phyloP scores from a whole-genome alignment of 2,113 vertebrate genomes.

The Gymnarchus niloticus region DNA sequence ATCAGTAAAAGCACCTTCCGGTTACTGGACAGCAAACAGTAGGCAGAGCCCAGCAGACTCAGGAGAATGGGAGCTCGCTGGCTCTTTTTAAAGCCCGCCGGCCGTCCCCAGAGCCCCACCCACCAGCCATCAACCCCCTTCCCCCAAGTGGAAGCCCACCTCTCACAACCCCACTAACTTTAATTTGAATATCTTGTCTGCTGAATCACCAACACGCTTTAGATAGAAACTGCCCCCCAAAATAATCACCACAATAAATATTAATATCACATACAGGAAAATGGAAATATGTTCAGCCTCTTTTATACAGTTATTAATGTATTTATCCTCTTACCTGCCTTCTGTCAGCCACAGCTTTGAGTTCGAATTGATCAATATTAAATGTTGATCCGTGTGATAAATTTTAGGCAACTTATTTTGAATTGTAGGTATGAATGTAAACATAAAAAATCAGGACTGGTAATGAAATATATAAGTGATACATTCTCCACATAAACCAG shows the following conservation, averaged over 20 bases:
- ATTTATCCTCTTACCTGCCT: neutral
- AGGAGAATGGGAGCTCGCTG: slow-evolving; percentile 31
- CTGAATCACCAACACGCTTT: neutral
- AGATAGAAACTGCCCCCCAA: neutral
- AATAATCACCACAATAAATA: neutral
- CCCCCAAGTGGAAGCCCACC: slow-evolving; percentile 11
- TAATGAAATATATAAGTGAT: neutral
- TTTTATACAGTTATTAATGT: neutral
- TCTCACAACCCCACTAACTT: slow-evolving; percentile 25
- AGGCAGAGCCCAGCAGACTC: neutral
- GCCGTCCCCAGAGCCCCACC: slow-evolving; percentile 19
- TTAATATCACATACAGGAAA: neutral
- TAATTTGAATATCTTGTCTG: neutral
- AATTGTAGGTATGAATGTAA: neutral
- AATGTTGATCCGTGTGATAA: neutral
- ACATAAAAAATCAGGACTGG: neutral
- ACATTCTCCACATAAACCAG: too few species aligned
- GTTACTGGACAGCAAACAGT: neutral
- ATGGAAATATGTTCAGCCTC: neutral
- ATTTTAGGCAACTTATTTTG: neutral
- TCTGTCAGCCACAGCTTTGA: neutral
- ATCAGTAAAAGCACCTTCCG: neutral
- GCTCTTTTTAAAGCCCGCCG: slow-evolving; percentile 52
- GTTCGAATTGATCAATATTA: neutral
- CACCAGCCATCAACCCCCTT: slow-evolving; percentile 5